These are phyloP conservation scores for Tipula lateralis DNA, from an alignment of 2,888 invertebrate genomes.

Conservation along the genomic window DNA sequence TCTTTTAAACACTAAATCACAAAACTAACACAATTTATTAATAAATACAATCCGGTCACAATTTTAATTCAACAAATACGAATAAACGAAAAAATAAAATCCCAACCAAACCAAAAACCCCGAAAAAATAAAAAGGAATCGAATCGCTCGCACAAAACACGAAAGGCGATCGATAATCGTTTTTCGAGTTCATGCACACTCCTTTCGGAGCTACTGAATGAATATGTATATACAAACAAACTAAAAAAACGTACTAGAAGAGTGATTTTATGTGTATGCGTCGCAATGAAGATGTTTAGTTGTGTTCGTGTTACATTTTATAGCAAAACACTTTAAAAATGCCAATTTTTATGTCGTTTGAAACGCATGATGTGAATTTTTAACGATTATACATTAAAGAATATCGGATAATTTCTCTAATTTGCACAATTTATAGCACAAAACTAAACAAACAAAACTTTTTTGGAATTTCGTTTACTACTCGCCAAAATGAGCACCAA, in stretches of 20 bases:
- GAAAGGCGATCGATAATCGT: background rate
- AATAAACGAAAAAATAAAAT: background rate
- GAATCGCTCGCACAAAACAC: background rate
- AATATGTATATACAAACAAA: background rate
- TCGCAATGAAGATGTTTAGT: background rate
- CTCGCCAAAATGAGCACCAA: background rate
- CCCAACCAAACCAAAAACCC: background rate
- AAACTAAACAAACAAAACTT: background rate
- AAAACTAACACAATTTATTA: background rate
- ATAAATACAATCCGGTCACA: background rate
- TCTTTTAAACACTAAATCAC: slow-evolving; percentile 24
- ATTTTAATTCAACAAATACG: background rate
- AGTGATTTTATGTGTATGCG: background rate
- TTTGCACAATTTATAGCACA: background rate
- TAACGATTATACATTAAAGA: background rate
- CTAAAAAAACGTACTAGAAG: background rate
- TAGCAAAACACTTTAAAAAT: background rate
- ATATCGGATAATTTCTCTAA: background rate
- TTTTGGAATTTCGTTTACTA: background rate
- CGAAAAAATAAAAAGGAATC: slow-evolving; percentile 24
- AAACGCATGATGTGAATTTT: background rate
- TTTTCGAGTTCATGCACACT: background rate
- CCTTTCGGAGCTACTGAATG: background rate
- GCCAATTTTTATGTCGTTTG: background rate
- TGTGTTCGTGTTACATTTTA: background rate